Conservation (phyloP, 2,888 invertebrate species). For the Cybosia mesomella region DNA sequence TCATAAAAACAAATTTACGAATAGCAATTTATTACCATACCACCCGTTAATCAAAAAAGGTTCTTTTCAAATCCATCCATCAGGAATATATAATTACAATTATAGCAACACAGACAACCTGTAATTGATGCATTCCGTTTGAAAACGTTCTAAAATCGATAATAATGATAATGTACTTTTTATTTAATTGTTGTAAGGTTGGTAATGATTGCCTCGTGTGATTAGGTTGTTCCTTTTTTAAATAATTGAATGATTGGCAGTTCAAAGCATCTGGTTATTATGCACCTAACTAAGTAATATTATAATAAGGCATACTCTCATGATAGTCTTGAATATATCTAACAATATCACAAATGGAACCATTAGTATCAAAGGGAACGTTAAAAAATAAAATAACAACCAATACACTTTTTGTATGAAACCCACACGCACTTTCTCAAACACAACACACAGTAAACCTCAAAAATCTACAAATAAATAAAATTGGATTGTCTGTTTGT, state of each 20-base stretch:
- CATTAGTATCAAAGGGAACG: background rate
- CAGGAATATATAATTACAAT: constrained; percentile 50
- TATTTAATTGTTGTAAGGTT: constrained; percentile 42
- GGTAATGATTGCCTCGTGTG: constrained; percentile 34
- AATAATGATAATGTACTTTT: constrained; percentile 37
- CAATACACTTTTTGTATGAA: background rate
- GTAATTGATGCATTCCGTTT: constrained; percentile 48
- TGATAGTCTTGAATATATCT: constrained; percentile 7
- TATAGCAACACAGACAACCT: constrained; percentile 50
- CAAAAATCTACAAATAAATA: background rate
- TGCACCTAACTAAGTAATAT: constrained; percentile 16
- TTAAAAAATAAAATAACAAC: background rate
- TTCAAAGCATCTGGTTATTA: constrained; percentile 32
- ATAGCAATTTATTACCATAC: constrained; percentile 31
- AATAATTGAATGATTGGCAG: constrained; percentile 51
- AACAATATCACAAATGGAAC: background rate
- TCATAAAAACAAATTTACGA: constrained; percentile 22
- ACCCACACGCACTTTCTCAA: background rate
- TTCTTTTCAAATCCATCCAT: constrained; percentile 47
- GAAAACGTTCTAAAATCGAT: constrained; percentile 40
- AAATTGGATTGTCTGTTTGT: too few relatives aligned
- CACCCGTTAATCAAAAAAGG: constrained; percentile 48
- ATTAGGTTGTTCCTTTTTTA: constrained; percentile 39
- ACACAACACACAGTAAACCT: too few relatives aligned
- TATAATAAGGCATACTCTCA: constrained; percentile 44